phyloP scores from a whole-genome alignment of 23 tunicate species.

The Phallusia fumigata region DNA sequence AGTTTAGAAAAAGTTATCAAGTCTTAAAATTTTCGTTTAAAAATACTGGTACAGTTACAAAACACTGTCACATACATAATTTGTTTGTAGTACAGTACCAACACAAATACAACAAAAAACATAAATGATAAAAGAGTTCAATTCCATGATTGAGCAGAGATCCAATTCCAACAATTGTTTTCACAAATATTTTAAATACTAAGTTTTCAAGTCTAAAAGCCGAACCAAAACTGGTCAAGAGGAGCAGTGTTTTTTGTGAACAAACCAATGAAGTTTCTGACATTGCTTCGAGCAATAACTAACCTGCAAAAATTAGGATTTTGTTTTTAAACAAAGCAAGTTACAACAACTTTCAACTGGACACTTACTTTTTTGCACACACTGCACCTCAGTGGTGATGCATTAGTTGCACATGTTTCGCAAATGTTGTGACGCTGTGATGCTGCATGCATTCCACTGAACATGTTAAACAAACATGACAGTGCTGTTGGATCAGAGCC shows the following conservation, averaged over 20 bases:
- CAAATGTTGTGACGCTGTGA: constrained; percentile 43
- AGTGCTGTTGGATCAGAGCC: constrained; percentile 75
- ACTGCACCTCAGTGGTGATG: constrained; percentile 57
- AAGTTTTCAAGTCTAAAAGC: background rate
- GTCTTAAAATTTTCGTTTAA: too few species aligned
- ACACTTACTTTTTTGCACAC: constrained; percentile 67
- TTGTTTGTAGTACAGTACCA: background rate
- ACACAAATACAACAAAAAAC: too few species aligned
- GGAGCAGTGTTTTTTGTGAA: constrained; percentile 62
- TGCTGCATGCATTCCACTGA: constrained; percentile 66
- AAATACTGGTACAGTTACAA: background rate
- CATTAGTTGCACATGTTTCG: constrained; percentile 50
- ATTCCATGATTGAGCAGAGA: too few species aligned
- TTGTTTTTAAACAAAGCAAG: background rate
- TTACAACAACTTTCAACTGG: background rate
- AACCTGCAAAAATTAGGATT: constrained; percentile 42
- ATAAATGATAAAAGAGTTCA: too few species aligned
- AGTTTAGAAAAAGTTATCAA: background rate
- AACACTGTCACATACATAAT: too few species aligned
- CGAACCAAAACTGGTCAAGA: background rate
- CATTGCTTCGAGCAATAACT: constrained; percentile 74
- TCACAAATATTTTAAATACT: background rate
- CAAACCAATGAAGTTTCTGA: constrained; percentile 82
- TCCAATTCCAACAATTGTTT: background rate
- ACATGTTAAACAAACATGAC: constrained; percentile 55